These are phyloP conservation scores for Baryphthengus martii DNA, from an alignment of 2,113 vertebrate species.

Conservation along the genomic window DNA sequence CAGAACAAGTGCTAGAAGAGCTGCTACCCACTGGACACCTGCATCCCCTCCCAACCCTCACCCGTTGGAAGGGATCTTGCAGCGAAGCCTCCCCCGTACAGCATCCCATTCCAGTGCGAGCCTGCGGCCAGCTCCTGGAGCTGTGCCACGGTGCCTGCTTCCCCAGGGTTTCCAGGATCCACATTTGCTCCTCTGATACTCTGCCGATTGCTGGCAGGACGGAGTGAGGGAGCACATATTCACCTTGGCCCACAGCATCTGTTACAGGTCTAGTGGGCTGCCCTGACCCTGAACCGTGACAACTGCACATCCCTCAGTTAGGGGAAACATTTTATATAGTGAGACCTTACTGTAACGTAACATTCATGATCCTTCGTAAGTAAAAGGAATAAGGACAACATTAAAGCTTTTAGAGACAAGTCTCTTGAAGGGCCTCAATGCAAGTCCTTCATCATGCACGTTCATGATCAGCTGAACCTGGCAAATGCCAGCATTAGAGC, in stretches of 20 bases:
- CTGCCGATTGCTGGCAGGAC: rapidly evolving
- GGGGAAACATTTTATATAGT: neutral
- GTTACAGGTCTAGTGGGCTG: no score
- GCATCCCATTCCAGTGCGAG: neutral
- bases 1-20: neutral
- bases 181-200: neutral
- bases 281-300: no score
- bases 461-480: neutral
- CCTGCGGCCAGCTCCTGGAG: neutral
- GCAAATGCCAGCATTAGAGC: neutral
- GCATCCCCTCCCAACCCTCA: neutral
- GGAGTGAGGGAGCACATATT: neutral
- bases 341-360: neutral
- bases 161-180: neutral
- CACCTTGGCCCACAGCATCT: neutral
- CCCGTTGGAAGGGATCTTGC: neutral
- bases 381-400: neutral
- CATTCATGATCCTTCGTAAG: neutral
- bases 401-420: neutral
- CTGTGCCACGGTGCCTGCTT: rapidly evolving
- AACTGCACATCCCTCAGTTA: neutral
- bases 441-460: neutral
- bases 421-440: neutral
- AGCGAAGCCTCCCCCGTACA: neutral
- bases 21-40: neutral